Percentiles rank a stretch among this genome's conserved stretches.
phyloP scores from a whole-genome alignment of 1,140 invertebrate genomes.

The Saxidomus purpurata region DNA sequence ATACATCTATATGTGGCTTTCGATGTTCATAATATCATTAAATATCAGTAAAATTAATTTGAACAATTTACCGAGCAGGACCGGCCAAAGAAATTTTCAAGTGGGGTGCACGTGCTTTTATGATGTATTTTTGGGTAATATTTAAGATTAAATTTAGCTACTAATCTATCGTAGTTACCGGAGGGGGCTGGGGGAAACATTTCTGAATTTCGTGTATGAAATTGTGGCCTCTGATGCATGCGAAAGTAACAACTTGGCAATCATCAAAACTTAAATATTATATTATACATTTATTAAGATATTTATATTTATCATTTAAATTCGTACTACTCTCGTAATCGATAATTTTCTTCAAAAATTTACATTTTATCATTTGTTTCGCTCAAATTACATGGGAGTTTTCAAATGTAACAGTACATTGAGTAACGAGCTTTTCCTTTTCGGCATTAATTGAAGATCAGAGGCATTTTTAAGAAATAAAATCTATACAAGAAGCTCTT shows the following conservation, averaged over 20 bases:
- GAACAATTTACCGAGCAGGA: too few species aligned
- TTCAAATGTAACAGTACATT: conserved; percentile 34
- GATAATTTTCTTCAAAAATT: conserved; percentile 25
- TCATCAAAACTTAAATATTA: conserved; percentile 35
- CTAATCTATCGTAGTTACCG: too few species aligned
- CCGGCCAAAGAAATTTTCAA: conserved; percentile 16
- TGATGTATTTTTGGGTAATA: too few species aligned
- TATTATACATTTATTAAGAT: conserved; percentile 24
- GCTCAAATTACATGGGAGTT: conserved; percentile 26
- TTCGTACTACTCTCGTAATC: conserved; percentile 31
- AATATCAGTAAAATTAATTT: conserved; percentile 28
- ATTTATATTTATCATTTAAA: conserved; percentile 8
- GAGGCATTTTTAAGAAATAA: conserved; percentile 33
- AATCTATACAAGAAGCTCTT: conserved; percentile 30
- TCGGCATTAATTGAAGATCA: conserved; percentile 27
- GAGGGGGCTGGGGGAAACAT: background rate
- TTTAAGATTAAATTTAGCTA: conserved; percentile 13
- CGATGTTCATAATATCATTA: conserved; percentile 28
- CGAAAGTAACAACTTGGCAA: conserved; percentile 17
- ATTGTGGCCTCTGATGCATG: conserved; percentile 26
- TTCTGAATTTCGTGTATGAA: conserved; percentile 34
- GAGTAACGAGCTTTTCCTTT: conserved; percentile 32
- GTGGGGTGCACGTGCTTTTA: conserved; percentile 14
- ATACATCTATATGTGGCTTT: conserved; percentile 12
- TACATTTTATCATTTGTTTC: conserved; percentile 27